phyloP scores from a whole-genome alignment of 1,140 invertebrate genomes.

The Drosophila micromelanica region DNA sequence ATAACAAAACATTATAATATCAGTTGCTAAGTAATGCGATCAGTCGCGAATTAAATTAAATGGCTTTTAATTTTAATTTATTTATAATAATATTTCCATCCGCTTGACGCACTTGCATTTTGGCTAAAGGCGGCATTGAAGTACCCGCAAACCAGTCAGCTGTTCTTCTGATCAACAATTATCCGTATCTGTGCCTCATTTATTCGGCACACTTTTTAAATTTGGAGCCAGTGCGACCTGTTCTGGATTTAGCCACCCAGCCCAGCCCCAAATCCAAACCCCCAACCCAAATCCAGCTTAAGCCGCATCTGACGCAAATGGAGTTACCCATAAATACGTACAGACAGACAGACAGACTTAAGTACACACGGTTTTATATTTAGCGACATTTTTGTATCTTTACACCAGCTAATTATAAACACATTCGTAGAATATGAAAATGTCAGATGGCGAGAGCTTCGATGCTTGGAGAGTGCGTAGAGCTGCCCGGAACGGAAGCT shows the following conservation, averaged over 20 bases:
- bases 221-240: constrained; percentile 26
- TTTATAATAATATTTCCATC: constrained; percentile 20
- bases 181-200: constrained; percentile 12
- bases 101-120: constrained; percentile 14
- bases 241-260: constrained; percentile 14
- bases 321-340: neutral
- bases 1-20: neutral
- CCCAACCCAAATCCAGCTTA: neutral
- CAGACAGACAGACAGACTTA: neutral
- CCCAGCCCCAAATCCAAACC: neutral
- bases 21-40: neutral
- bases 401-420: constrained; percentile 5
- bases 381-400: too few relatives aligned
- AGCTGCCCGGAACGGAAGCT: constrained; percentile 36
- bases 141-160: constrained; percentile 22
- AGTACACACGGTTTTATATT: neutral
- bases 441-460: constrained; percentile 31
- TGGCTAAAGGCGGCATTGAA: neutral
- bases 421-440: constrained; percentile 25
- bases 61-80: constrained; percentile 21
- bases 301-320: constrained; percentile 30
- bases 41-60: constrained; percentile 1
- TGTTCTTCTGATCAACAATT: neutral
- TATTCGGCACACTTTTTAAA: constrained; percentile 48
- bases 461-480: constrained; percentile 49